A percentile compares a stretch with the other conserved stretches of the same genome.
Conservation (phyloP, 2,797 vertebrate species). For the Macrochelys suwanniensis region DNA sequence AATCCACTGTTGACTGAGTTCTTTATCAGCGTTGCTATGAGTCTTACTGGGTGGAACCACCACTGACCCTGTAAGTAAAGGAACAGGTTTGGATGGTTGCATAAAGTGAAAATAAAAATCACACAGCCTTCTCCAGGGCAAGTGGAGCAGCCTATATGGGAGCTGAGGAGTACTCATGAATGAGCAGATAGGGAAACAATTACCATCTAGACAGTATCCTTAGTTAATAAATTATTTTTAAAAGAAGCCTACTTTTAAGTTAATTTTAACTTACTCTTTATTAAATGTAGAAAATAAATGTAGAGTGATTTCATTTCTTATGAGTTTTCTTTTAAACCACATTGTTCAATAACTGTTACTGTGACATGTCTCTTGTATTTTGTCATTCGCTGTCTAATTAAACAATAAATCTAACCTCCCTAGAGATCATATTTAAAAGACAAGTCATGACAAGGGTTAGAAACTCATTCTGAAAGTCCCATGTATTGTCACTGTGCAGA, state of each 20-base stretch:
- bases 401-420: constrained; percentile 55
- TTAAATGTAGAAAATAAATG: constrained; percentile 20
- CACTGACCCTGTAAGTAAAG: not conserved
- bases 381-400: constrained; percentile 67
- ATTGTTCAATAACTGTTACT: not conserved
- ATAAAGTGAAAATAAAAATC: not conserved
- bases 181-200: not conserved
- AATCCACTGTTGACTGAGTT: not conserved
- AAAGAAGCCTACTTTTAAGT: not conserved
- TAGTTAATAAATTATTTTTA: constrained; percentile 12
- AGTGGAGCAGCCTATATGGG: not conserved
- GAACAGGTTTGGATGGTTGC: not conserved
- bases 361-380: constrained; percentile 19
- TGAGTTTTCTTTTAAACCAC: not conserved
- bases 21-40: not conserved
- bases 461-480: constrained; percentile 12
- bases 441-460: not conserved
- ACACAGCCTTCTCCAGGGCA: not conserved
- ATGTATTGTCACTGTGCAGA: not conserved
- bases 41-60: not conserved
- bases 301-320: not conserved
- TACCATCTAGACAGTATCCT: not conserved
- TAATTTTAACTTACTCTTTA: not conserved
- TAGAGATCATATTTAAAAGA: constrained; percentile 1
- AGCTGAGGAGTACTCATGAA: constrained; percentile 19